Evolutionary conservation across 2,888 invertebrate genomes (phyloP), one percentile per base, ranked within the genome.

Genomic region (Bugulina stolonifera): DNA sequence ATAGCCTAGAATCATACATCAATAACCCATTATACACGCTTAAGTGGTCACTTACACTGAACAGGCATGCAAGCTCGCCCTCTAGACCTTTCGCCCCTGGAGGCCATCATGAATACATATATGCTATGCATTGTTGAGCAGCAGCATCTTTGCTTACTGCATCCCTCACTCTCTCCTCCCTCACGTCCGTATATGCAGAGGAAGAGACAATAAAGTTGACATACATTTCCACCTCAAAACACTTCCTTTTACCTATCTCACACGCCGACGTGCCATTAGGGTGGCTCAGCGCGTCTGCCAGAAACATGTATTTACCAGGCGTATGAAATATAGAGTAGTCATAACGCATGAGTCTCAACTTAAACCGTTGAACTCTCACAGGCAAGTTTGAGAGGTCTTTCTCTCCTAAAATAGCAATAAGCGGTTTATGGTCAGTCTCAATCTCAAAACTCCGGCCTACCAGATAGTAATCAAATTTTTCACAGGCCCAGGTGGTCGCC

Each of bases 311-410:
- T 23, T 57, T 57, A 5, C 57, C 57, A n/a, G 57, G 22, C 5
- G 57, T 57, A n/a, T 57, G 57, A n/a, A 57, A 57, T n/a, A 57
- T 57, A 57, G 18, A 5, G 23, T 57, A 57, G 25, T 57, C 57
- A 57, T 57, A 57, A 18, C 57, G 5, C 57, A 57, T 5, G n/a
- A 57, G 23, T 25, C 57, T 5, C 23, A 57, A 57, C 57, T 57
- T 57, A n/a, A 57, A 57, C 57, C 57, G 5, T 57, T 57, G 57
- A n/a, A 57, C 57, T n/a, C 57, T 57, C 57, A 23, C 57, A 5
- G 23, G 57, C 23, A 57, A 57, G 57, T 25, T n/a, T 57, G 57
- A 57, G 5, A 57, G 57, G 25, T 57, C 57, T 57, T 57, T 57
- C 25, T 57, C 57, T n/a, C 57, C 57, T n/a, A 57, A 23, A n/a